These are phyloP conservation scores for Porites evermanni DNA, from an alignment of 92 coral and sea anemone genomes.

Conservation along the genomic window DNA sequence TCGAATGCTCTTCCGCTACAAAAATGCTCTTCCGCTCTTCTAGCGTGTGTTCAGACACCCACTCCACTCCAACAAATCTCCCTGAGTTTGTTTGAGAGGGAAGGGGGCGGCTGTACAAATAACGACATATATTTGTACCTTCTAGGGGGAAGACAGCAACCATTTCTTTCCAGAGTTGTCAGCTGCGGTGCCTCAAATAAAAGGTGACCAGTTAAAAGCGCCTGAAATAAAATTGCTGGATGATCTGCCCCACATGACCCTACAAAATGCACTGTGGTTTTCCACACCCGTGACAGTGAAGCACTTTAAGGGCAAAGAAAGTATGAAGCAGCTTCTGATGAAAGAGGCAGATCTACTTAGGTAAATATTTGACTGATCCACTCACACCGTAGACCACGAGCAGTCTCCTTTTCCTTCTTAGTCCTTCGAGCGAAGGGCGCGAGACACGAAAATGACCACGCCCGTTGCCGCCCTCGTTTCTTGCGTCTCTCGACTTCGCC, in stretches of 20 bases:
- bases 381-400: too few relatives aligned
- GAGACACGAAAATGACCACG: too few relatives aligned
- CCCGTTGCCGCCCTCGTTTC: too few relatives aligned
- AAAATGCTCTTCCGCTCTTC: too few relatives aligned
- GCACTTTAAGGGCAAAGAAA: slow-evolving; percentile 18
- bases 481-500: too few relatives aligned
- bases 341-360: slow-evolving; percentile 72
- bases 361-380: slow-evolving; percentile 19
- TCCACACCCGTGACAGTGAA: slow-evolving; percentile 76
- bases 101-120: too few relatives aligned
- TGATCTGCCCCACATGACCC: slow-evolving; percentile 60
- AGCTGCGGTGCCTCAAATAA: slow-evolving; percentile 17
- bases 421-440: too few relatives aligned
- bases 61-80: too few relatives aligned
- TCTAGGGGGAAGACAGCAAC: background rate
- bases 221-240: background rate
- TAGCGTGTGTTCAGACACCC: too few relatives aligned
- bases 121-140: background rate
- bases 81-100: too few relatives aligned
- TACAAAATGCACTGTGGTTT: slow-evolving; percentile 65
- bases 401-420: too few relatives aligned
- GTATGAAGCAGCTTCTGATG: background rate
- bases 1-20: too few relatives aligned
- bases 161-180: background rate
- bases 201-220: slow-evolving; percentile 4